Percentiles rank a stretch among this genome's conserved stretches.
Conservation (phyloP, 2,797 vertebrate genomes). For the Galaxias olidus region DNA sequence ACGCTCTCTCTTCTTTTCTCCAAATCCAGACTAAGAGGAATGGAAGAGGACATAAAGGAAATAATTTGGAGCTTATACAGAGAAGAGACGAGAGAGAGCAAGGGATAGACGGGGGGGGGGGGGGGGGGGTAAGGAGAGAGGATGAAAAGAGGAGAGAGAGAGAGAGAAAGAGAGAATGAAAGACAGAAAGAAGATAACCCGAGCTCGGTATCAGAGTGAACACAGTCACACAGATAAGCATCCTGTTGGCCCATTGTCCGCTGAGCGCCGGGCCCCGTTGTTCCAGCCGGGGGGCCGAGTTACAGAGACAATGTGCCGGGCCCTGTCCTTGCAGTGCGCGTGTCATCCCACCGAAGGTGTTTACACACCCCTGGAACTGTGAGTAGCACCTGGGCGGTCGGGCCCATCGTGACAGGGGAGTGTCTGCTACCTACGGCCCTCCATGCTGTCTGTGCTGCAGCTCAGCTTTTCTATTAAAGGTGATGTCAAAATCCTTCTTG, state of each 20-base stretch:
- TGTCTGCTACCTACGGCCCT: not conserved
- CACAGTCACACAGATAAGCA: slow-evolving; percentile 55
- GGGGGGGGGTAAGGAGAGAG: not conserved
- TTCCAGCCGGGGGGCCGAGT: slow-evolving; percentile 35
- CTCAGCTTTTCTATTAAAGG: no score
- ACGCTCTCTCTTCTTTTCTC: no score
- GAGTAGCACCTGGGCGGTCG: no score
- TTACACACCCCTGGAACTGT: slow-evolving; percentile 26
- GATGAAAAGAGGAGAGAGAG: slow-evolving; percentile 5
- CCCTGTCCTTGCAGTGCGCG: slow-evolving; percentile 33
- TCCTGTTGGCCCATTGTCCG: slow-evolving; percentile 41
- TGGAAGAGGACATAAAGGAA: no score
- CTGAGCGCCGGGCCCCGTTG: slow-evolving; percentile 49
- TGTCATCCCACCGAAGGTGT: slow-evolving; percentile 50
- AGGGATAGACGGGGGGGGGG: not conserved
- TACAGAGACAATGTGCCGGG: slow-evolving; percentile 29
- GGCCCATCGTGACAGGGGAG: no score
- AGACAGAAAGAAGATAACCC: slow-evolving; percentile 36
- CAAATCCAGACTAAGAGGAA: no score
- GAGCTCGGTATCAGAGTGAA: slow-evolving; percentile 51
- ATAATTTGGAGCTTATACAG: not conserved
- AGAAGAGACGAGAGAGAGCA: slow-evolving; percentile 9
- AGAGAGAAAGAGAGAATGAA: slow-evolving; percentile 22
- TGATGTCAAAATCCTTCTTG: no score
- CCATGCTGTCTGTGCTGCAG: no score